Evolutionary conservation across 2,113 vertebrate genomes (phyloP).

Genomic region (Corvus moneduloides): DNA sequence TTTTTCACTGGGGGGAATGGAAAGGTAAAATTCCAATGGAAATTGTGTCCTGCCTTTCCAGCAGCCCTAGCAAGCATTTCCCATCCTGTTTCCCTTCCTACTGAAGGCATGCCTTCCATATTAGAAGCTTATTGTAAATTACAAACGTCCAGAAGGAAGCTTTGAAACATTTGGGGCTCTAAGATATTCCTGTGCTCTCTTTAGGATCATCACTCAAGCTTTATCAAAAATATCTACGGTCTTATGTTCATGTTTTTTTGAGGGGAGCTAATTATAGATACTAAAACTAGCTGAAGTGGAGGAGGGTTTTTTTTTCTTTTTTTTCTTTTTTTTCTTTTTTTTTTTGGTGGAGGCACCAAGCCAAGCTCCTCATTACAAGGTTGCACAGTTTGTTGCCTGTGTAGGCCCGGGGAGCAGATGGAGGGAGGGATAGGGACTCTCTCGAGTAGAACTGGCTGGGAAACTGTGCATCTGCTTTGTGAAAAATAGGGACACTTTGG

Average conservation of each 20-base stretch:
- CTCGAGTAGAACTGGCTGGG: constrained; percentile 49
- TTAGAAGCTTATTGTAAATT: constrained; percentile 13
- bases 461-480: constrained; percentile 41
- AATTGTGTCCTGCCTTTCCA: constrained; percentile 10
- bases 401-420: constrained; percentile 42
- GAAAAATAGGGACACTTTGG: neutral
- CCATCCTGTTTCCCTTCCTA: neutral
- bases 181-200: neutral
- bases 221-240: neutral
- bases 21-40: constrained; percentile 47
- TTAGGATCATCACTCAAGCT: neutral
- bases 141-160: neutral
- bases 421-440: constrained; percentile 24
- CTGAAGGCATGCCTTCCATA: neutral
- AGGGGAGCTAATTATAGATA: constrained; percentile 32
- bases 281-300: neutral
- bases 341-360: neutral
- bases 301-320: neutral
- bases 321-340: neutral
- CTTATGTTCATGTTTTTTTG: constrained; percentile 26
- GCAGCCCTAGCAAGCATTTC: neutral
- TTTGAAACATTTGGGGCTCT: neutral
- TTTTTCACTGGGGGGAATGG: constrained; percentile 16
- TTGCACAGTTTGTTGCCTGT: constrained; percentile 52
- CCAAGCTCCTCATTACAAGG: constrained; percentile 26